Percentiles rank a stretch among this genome's conserved stretches.
Evolutionary conservation across 2,797 vertebrate species (phyloP).

Genomic region (Cossypha niveicapilla): DNA sequence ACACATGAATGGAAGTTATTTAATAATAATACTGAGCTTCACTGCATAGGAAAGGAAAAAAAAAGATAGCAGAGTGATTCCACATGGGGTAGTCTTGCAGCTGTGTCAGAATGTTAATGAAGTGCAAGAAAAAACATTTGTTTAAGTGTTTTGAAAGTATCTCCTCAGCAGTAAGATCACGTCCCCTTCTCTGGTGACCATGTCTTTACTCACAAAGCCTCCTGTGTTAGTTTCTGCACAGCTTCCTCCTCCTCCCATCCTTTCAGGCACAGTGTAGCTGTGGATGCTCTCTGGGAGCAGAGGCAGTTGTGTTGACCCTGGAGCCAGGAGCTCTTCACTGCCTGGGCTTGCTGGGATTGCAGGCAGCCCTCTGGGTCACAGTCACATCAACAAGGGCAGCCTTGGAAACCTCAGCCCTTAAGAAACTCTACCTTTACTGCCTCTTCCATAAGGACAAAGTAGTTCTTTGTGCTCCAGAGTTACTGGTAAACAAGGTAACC

Average conservation of each 20-base stretch:
- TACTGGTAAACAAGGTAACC: conserved; percentile 31
- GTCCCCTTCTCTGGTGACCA: neutral
- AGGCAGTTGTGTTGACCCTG: neutral
- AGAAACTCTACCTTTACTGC: neutral
- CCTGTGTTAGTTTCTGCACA: neutral
- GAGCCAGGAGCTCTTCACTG: neutral
- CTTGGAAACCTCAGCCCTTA: conserved; percentile 3
- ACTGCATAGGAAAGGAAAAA: neutral
- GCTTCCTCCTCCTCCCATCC: neutral
- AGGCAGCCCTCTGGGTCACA: neutral
- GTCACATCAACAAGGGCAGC: neutral
- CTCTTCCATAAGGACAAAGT: conserved; percentile 2
- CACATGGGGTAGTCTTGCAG: conserved; percentile 36
- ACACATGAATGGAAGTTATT: conserved; percentile 27
- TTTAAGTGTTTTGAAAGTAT: conserved; percentile 40
- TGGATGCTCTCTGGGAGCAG: neutral
- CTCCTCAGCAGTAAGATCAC: conserved; percentile 25
- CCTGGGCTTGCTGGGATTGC: neutral
- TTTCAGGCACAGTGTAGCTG: neutral
- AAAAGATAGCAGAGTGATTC: conserved; percentile 22
- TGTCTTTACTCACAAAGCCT: conserved; percentile 4
- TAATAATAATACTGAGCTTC: conserved; percentile 4
- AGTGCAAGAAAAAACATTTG: conserved; percentile 59
- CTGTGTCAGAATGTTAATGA: conserved; percentile 59
- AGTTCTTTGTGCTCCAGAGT: conserved; percentile 21